Percentiles rank a stretch among this genome's conserved stretches.
Conservation (phyloP, 2,113 vertebrate species). For the Rattus norvegicus region DNA sequence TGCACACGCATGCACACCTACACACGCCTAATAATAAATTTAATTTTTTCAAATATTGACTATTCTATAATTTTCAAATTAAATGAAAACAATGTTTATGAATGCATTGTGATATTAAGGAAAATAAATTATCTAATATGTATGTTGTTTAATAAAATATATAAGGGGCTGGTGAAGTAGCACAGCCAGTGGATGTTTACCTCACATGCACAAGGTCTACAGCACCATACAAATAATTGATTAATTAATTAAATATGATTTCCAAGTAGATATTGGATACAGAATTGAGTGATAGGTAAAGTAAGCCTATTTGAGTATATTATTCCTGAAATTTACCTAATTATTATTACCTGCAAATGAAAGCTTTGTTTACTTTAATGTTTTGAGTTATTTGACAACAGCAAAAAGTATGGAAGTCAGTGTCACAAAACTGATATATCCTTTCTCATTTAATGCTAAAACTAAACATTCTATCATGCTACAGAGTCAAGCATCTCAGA, state of each 20-base stretch:
- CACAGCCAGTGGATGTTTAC: neutral
- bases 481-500: conserved; percentile 42
- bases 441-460: conserved; percentile 36
- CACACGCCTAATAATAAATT: neutral
- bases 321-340: conserved; percentile 11
- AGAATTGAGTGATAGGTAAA: neutral
- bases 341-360: conserved; percentile 45
- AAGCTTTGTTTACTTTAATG: conserved; percentile 19
- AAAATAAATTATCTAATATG: conserved; percentile 28
- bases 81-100: conserved; percentile 17
- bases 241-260: neutral
- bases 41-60: neutral
- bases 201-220: neutral
- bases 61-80: conserved; percentile 37
- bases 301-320: conserved; percentile 47
- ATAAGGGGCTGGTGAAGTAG: neutral
- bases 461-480: conserved; percentile 42
- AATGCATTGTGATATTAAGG: neutral
- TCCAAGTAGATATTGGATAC: neutral
- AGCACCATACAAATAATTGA: neutral
- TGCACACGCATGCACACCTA: too few relatives aligned
- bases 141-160: conserved; percentile 31
- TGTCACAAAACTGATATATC: neutral
- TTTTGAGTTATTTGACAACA: conserved; percentile 24
- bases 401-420: neutral